A percentile compares a stretch with the other conserved stretches of the same genome.
phyloP scores from a whole-genome alignment of 2,113 vertebrate species.

The Eulemur rufifrons region DNA sequence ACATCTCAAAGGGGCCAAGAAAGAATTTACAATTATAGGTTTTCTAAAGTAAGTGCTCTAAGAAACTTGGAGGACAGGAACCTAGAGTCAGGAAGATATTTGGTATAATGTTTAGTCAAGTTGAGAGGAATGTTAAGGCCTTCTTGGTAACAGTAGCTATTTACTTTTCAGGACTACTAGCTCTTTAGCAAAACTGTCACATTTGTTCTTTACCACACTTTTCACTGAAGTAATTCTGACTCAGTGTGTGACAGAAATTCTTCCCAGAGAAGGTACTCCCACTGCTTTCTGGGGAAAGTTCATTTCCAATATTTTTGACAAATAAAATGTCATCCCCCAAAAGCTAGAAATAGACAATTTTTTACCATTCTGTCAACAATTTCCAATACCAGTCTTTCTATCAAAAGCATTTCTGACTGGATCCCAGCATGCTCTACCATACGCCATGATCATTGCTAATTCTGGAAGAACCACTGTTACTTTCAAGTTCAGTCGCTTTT shows the following conservation, averaged over 20 bases:
- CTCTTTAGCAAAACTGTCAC: background rate
- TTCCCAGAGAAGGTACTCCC: background rate
- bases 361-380: background rate
- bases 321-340: background rate
- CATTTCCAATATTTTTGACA: slow-evolving; percentile 13
- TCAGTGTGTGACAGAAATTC: background rate
- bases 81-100: background rate
- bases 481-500: background rate
- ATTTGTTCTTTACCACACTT: background rate
- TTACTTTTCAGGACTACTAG: background rate
- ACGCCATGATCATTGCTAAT: background rate
- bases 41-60: background rate
- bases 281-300: background rate
- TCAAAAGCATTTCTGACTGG: background rate
- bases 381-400: background rate
- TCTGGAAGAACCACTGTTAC: background rate
- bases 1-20: background rate
- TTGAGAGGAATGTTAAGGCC: background rate
- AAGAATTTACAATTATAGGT: background rate
- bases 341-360: background rate
- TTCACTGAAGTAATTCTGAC: background rate
- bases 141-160: background rate
- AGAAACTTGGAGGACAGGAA: background rate
- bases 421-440: background rate
- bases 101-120: background rate